These are phyloP conservation scores for Caligus rogercresseyi DNA, from an alignment of 1,140 invertebrate genomes.

Conservation along the genomic window DNA sequence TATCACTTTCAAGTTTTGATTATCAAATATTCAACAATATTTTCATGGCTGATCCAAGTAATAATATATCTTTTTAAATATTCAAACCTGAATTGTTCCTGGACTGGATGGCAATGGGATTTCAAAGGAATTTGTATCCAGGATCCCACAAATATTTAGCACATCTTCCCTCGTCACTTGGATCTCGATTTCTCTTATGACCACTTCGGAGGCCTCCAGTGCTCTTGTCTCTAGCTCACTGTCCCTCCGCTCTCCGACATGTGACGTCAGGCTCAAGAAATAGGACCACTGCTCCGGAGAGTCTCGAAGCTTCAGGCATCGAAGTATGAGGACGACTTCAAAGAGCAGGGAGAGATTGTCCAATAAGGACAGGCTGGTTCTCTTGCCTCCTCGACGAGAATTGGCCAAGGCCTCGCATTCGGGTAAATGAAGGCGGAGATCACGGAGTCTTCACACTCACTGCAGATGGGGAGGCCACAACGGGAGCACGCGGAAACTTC, in stretches of 20 bases:
- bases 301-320: not conserved
- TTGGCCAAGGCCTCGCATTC: not conserved
- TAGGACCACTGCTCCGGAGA: not conserved
- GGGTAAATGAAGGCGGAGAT: not conserved
- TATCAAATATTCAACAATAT: too few relatives aligned
- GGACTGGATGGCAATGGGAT: slow-evolving; percentile 34
- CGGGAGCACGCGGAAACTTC: not conserved
- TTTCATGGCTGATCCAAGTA: too few relatives aligned
- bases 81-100: not conserved
- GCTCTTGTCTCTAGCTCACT: not conserved
- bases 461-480: slow-evolving; percentile 5
- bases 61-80: too few relatives aligned
- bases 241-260: slow-evolving; percentile 2
- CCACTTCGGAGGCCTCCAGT: not conserved
- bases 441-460: not conserved
- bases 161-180: slow-evolving; percentile 38
- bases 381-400: not conserved
- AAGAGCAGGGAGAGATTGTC: not conserved
- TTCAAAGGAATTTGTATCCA: slow-evolving; percentile 64
- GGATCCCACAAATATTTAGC: slow-evolving; percentile 46
- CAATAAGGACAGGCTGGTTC: not conserved
- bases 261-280: not conserved
- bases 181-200: not conserved
- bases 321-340: slow-evolving; percentile 10
- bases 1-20: too few relatives aligned